Base-by-base conservation (phyloP, 2,113 vertebrate species). In the Trogon surrucura region DNA sequence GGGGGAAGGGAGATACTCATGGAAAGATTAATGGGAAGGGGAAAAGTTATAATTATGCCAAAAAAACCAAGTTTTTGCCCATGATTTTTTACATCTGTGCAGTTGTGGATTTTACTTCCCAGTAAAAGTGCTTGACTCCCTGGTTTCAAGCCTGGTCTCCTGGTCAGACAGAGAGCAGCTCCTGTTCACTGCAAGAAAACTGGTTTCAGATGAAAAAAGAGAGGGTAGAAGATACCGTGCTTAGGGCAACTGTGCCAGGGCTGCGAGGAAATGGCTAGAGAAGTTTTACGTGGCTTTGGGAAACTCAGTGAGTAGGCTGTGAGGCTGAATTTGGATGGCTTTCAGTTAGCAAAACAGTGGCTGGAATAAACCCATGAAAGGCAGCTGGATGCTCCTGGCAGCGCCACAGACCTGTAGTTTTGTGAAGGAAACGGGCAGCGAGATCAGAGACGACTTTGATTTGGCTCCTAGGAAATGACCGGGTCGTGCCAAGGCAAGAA, bases 301-400 rank as follows among this genome's bases (percentile, higher is more conserved):
- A 87, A 95, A 89, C 66, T 74, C 87, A 71, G 38, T 44, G 75
- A 92, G 65, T 11, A 87, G 72, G 38, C 32, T 54, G 56, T 0
- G 5, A 54, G 45, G 86, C 53, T 81, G 88, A 47, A 80, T 30
- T 73, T 91, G 89, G 89, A 92, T 73, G 51, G 70, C 54, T 72
- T 95, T 96, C 66, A 45, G 51, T 79, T 48, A 91, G 73, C 80
- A 78, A 54, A 94, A 81, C 50, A 81, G 60, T 47, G 38, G 50
- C 44, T 94, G 86, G 85, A 85, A 85, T 32, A 30, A 93, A 38
- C 66, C 78, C 20, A 36, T 1, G 11, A 67, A 73, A 84, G 65
- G 70, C 91, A 85, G 66, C 62, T 95, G 82, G 91, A 92, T 78
- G 92, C 86, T 96, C 85, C 93, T 89, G 90, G 93, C 88, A 83